Evolutionary conservation across 2,888 invertebrate genomes (phyloP).

Genomic region (Hydrotaea cyrtoneurina): DNA sequence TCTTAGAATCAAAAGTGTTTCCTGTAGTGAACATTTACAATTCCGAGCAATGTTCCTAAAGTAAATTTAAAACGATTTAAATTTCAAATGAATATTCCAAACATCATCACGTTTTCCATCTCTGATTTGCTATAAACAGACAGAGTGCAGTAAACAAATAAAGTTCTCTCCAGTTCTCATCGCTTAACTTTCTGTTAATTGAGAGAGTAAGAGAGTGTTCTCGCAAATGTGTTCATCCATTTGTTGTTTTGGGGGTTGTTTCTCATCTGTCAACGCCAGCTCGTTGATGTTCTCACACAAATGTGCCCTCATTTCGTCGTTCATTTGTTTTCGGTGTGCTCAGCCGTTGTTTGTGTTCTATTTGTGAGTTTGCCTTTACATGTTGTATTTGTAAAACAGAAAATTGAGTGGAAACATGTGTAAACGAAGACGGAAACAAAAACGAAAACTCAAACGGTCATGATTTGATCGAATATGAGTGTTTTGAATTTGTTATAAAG

Average conservation of each 20-base stretch:
- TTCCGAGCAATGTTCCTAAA: too few species aligned
- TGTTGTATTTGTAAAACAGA: not conserved
- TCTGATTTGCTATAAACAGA: not conserved
- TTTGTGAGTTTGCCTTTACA: slow-evolving; percentile 1
- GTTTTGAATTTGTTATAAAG: too few species aligned
- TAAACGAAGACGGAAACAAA: too few species aligned
- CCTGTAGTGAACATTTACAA: too few species aligned
- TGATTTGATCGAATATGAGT: too few species aligned
- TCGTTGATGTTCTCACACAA: slow-evolving; percentile 9
- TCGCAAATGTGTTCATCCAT: not conserved
- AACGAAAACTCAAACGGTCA: too few species aligned
- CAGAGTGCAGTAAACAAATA: slow-evolving; percentile 14
- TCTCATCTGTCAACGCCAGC: slow-evolving; percentile 11
- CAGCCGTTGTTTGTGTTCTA: not conserved
- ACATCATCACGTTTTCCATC: not conserved
- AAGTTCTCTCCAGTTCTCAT: not conserved
- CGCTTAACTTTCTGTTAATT: slow-evolving; percentile 2
- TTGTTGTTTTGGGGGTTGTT: slow-evolving; percentile 19
- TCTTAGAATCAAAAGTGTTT: too few species aligned
- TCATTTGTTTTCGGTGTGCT: not conserved
- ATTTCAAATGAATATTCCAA: too few species aligned
- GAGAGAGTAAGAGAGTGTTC: not conserved
- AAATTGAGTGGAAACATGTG: not conserved
- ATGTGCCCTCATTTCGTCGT: not conserved
- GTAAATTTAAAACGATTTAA: too few species aligned